Conservation (phyloP, 2,888 invertebrate species). For the Eupithecia vulgata region DNA sequence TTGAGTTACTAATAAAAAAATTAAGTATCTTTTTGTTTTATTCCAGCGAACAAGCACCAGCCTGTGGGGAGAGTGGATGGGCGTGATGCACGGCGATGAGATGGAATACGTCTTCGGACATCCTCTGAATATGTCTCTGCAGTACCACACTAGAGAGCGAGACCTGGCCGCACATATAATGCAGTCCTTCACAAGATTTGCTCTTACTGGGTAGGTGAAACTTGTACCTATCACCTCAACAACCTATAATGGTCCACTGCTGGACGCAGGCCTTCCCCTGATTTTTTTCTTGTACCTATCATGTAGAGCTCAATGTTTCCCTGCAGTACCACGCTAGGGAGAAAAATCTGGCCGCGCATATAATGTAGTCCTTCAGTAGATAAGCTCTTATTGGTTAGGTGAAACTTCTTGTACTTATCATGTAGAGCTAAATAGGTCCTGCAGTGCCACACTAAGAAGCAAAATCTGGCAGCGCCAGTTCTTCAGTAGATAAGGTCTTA, state of each 20-base stretch:
- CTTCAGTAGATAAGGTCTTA: slow-evolving; percentile 96
- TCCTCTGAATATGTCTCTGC: slow-evolving; percentile 93
- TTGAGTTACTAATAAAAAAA: background rate
- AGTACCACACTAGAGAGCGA: slow-evolving; percentile 93
- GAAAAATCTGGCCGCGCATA: slow-evolving; percentile 93
- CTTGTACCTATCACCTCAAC: too few species aligned
- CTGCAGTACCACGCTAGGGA: slow-evolving; percentile 94
- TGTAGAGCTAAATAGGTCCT: slow-evolving; percentile 88
- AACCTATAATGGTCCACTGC: too few species aligned
- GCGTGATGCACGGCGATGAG: slow-evolving; percentile 99
- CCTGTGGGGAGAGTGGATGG: slow-evolving; percentile 99
- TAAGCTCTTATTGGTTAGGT: slow-evolving; percentile 97
- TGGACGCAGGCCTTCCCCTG: too few species aligned
- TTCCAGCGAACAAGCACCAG: slow-evolving; percentile 95
- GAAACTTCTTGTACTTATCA: too few species aligned
- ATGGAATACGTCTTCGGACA: slow-evolving; percentile 99
- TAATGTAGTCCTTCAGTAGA: slow-evolving; percentile 96
- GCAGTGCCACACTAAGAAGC: slow-evolving; percentile 93
- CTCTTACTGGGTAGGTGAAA: slow-evolving; percentile 96
- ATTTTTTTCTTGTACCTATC: background rate
- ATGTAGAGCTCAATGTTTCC: slow-evolving; percentile 88
- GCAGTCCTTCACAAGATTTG: slow-evolving; percentile 96
- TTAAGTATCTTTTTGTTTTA: background rate
- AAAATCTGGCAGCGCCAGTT: slow-evolving; percentile 93
- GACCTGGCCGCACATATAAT: slow-evolving; percentile 96